These are phyloP conservation scores for Pseudorectes ferrugineus DNA, from an alignment of 2,113 vertebrate genomes.

Conservation along the genomic window DNA sequence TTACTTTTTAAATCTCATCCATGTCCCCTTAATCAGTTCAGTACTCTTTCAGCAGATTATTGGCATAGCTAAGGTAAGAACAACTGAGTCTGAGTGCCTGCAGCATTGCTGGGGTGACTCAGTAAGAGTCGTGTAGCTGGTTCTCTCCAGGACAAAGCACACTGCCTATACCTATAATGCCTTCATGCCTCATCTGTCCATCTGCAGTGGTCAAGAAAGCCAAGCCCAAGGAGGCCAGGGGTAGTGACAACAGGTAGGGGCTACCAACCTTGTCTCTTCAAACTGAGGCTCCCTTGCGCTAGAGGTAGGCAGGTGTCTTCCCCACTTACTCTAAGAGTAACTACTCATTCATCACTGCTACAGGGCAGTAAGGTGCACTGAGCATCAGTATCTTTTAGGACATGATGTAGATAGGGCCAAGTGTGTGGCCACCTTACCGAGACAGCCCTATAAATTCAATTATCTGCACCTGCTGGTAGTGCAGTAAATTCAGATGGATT, in stretches of 20 bases:
- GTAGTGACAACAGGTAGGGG: neutral
- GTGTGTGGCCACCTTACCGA: neutral
- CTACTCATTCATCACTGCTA: neutral
- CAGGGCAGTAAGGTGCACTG: neutral
- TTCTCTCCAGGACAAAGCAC: neutral
- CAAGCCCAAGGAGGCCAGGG: neutral
- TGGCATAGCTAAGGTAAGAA: neutral
- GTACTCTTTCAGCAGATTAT: neutral
- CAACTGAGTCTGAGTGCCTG: neutral
- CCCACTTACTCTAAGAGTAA: neutral
- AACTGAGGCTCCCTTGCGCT: neutral
- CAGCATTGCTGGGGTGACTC: neutral
- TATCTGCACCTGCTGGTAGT: neutral
- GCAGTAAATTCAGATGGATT: neutral
- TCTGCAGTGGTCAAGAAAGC: neutral
- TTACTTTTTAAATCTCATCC: neutral
- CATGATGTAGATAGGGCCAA: neutral
- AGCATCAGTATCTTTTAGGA: neutral
- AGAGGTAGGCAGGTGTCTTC: neutral
- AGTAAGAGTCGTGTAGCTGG: neutral
- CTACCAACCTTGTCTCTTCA: neutral
- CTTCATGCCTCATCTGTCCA: neutral
- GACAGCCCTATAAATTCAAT: neutral
- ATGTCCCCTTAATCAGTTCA: neutral
- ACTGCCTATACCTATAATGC: neutral